Conservation (phyloP, 2,797 vertebrate species). For the Muscicapa comitata region DNA sequence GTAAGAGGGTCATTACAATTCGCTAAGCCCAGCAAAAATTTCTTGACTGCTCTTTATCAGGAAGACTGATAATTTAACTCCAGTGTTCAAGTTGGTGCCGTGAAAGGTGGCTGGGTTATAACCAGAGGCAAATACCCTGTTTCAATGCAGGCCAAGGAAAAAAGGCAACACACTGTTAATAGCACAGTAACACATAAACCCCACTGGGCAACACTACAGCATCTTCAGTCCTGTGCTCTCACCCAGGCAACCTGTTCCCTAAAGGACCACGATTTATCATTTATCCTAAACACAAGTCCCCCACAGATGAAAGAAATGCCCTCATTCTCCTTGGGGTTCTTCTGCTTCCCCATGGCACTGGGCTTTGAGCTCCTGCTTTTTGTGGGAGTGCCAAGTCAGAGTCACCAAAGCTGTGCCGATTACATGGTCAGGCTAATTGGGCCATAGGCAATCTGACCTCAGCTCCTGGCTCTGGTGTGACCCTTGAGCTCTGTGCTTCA, state of each 20-base stretch:
- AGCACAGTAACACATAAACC: background rate
- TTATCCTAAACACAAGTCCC: background rate
- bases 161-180: background rate
- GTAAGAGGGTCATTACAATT: conserved; percentile 45
- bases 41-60: background rate
- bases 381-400: background rate
- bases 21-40: conserved; percentile 34
- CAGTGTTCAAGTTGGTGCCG: background rate
- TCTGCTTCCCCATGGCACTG: background rate
- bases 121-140: background rate
- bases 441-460: background rate
- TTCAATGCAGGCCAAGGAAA: background rate
- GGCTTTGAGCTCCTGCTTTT: background rate
- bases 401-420: background rate
- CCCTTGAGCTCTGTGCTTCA: background rate
- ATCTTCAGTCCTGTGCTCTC: background rate
- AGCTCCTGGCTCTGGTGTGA: background rate
- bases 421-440: background rate
- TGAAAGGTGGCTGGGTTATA: background rate
- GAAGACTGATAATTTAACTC: conserved; percentile 21
- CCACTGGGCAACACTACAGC: background rate
- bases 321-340: background rate
- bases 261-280: background rate
- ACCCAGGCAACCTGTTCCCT: background rate
- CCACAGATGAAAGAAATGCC: background rate